Conservation (phyloP, 1,140 invertebrate species). For the Caenorhabditis briggsae region DNA sequence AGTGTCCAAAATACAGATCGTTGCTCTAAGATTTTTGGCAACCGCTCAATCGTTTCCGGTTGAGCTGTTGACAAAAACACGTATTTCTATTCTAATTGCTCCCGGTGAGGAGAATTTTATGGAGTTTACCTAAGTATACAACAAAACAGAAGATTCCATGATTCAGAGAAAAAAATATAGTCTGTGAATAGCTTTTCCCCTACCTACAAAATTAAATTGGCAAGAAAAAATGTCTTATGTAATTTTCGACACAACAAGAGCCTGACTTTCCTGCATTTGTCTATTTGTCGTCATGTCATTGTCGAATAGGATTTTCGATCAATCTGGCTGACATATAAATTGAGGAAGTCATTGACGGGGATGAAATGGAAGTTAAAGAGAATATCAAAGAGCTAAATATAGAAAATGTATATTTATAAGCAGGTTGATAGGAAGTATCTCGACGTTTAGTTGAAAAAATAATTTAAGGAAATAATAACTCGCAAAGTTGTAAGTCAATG, state of each 20-base stretch:
- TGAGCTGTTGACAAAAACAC: conserved; percentile 21
- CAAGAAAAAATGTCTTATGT: background rate
- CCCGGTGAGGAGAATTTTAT: background rate
- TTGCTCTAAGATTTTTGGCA: background rate
- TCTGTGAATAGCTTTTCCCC: too few species aligned
- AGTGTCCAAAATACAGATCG: background rate
- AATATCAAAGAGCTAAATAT: too few species aligned
- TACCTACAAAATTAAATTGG: too few species aligned
- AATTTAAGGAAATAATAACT: too few species aligned
- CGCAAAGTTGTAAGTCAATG: too few species aligned
- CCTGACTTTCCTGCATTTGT: background rate
- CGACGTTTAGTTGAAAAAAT: too few species aligned
- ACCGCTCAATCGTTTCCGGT: conserved; percentile 20
- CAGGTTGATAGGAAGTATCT: too few species aligned
- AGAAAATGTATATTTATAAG: too few species aligned
- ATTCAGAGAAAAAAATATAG: too few species aligned
- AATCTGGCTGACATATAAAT: background rate
- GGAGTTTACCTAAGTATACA: background rate
- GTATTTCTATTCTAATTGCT: background rate
- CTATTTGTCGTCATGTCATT: background rate
- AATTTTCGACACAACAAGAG: conserved; percentile 13
- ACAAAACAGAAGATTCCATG: too few species aligned
- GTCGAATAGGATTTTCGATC: background rate
- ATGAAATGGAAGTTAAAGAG: background rate
- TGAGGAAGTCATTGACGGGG: conserved; percentile 8